Evolutionary conservation across 2,888 invertebrate species (phyloP), one percentile per base, ranked within the genome.

Genomic region (Apodemia zela): DNA sequence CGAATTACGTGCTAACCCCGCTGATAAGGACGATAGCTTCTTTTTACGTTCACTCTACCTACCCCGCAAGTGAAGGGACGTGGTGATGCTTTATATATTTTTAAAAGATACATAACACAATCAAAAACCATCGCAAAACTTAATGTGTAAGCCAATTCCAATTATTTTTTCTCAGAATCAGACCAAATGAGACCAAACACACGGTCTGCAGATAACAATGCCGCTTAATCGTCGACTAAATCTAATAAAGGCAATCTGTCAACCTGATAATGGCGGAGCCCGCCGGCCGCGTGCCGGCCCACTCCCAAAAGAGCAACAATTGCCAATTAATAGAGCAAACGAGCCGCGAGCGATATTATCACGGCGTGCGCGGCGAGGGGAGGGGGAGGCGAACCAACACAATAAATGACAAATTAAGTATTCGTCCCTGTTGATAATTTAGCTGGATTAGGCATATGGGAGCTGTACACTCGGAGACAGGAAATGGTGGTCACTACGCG

Each of bases 241-340:
- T 63, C 71, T 72, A 73, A 73, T 76, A 74, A 72, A 72, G 72
- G 70, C 69, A 73, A 71, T 73, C 69, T 69, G 68, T 60, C 66
- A 63, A 66, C 67, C 68, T 65, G 72, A 69, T 63, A 68, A 68
- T 47, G 67, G 29, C 49, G 71, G 62, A 70, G 62, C 70, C 70
- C 68, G 72, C 38, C 67, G 66, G 49, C 60, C 63, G 42, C 57
- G 58, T 63, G 65, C 63, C 80, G 21, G 15, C 7, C 15, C 57
- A 13, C 57, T 75, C 82, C 80, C 80, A 75, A 75, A 81, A 81
- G 84, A 79, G 75, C 77, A 79, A 78, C 78, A 80, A 81, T 81
- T 76, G 71, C 74, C 83, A 84, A 87, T 86, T 63, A 63, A 54
- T 54, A n/a, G 54, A 54, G 54, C 54, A 54, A 54, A 54, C 54